A percentile compares a stretch with the other conserved stretches of the same genome.
Evolutionary conservation across 2,797 vertebrate species (phyloP).

Genomic region (Bovichtus variegatus): DNA sequence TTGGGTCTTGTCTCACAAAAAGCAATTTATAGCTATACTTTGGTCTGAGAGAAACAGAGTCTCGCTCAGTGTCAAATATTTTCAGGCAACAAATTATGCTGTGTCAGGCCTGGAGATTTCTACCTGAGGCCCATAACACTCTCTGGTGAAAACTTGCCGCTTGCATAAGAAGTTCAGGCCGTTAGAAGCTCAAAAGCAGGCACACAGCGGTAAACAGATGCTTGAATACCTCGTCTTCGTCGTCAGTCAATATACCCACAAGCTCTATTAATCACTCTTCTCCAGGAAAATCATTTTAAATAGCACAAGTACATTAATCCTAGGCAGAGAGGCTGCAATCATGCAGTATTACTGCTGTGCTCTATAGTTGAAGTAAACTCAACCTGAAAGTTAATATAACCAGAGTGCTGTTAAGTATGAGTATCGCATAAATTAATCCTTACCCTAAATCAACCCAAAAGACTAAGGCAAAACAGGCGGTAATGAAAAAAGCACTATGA

Average conservation of each 20-base stretch:
- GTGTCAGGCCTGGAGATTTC: constrained; percentile 58
- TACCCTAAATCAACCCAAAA: constrained; percentile 44
- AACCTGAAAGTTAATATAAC: constrained; percentile 47
- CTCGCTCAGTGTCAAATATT: constrained; percentile 69
- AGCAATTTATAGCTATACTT: constrained; percentile 80
- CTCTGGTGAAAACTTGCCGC: constrained; percentile 29
- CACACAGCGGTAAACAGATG: constrained; percentile 13
- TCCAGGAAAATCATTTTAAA: constrained; percentile 23
- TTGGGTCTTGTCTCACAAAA: constrained; percentile 79
- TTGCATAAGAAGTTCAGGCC: constrained; percentile 26
- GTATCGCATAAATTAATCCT: constrained; percentile 47
- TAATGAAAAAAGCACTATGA: constrained; percentile 19
- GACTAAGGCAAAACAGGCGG: constrained; percentile 49
- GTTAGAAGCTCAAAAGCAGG: constrained; percentile 10
- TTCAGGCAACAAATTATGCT: constrained; percentile 66
- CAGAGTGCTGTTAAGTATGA: constrained; percentile 34
- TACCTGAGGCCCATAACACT: constrained; percentile 39
- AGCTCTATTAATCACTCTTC: constrained; percentile 17
- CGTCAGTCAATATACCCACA: constrained; percentile 3
- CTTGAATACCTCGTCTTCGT: constrained; percentile 10
- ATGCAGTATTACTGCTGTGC: neutral
- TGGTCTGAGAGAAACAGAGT: constrained; percentile 70
- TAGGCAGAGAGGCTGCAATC: neutral
- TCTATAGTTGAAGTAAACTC: constrained; percentile 43
- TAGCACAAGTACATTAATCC: constrained; percentile 26